These are phyloP conservation scores for Stictocephala bisonia DNA, from an alignment of 2,888 invertebrate genomes.

Conservation along the genomic window DNA sequence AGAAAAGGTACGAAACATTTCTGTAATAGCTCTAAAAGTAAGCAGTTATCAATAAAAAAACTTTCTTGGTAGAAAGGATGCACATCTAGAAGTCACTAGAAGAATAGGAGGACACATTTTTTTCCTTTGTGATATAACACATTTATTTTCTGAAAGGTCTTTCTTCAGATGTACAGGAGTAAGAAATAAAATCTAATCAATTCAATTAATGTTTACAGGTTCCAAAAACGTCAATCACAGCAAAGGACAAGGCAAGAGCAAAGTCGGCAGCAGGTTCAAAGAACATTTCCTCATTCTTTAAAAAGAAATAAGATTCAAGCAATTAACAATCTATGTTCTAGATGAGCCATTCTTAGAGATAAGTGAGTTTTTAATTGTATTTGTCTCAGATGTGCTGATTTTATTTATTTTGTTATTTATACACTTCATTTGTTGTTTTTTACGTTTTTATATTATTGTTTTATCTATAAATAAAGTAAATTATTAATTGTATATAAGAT, in stretches of 20 bases:
- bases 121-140: not conserved
- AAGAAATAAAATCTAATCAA: too few relatives aligned
- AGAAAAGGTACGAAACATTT: conserved; percentile 63
- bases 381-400: conserved; percentile 29
- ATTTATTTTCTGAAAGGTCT: not conserved
- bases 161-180: not conserved
- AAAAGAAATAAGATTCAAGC: conserved; percentile 68
- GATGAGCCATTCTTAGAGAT: conserved; percentile 28
- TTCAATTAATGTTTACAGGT: conserved; percentile 43
- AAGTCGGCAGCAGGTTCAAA: conserved; percentile 85
- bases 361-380: conserved; percentile 35
- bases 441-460: conserved; percentile 38
- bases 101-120: not conserved
- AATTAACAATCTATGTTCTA: conserved; percentile 24
- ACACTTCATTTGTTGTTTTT: conserved; percentile 38
- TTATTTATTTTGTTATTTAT: conserved; percentile 40
- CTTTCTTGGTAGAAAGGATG: too few relatives aligned
- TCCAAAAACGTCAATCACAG: conserved; percentile 66
- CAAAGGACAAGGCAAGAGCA: conserved; percentile 80
- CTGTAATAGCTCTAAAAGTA: too few relatives aligned
- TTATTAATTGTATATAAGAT: conserved; percentile 7
- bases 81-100: not conserved
- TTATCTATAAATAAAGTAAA: conserved; percentile 13
- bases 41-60: too few relatives aligned
- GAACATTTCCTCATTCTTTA: conserved; percentile 83